Base-by-base conservation (phyloP, 2,888 invertebrate genomes). In the Campoletis raptor region DNA sequence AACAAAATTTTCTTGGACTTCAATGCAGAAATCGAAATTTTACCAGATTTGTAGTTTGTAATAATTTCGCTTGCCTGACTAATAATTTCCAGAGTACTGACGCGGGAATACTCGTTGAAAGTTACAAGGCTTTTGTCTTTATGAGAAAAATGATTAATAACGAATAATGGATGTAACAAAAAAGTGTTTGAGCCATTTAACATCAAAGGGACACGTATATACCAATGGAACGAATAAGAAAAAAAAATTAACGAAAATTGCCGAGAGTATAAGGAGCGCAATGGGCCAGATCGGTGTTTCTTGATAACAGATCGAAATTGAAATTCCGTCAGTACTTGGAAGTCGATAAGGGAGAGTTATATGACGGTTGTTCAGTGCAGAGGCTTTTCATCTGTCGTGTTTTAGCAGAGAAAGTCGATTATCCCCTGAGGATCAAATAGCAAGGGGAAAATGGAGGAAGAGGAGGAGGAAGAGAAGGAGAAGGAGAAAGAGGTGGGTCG, bases 401-500 rank as follows among this genome's bases (percentile, higher is more conserved):
- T 76, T 67, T 78, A 74, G 61, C 72, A 72, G 80, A 83, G 76
- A 81, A 86, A 86, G 87, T 87, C 85, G 83, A 88, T 88, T 88
- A 88, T 85, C 79, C 79, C 67, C 64, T 42, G 67, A 69, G 87
- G 81, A 87, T 87, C 85, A 88, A 88, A 87, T 83, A 74, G 77
- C 80, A 24, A 9, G 42, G 72, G 79, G 21, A 10, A 37, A 9
- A 21, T 30, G 15, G 64, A n/a, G 30, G 48, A 6, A 3, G 18
- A 15, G 37, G 18, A 57, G 76, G 70, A 48, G 48, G 54, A n/a
- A 30, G 76, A 40, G n/a, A 21, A 37, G 37, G 72, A 37, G 37
- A 18, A 45, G 37, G 70, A 40, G 45, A 36, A 10, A 8, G 24
- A 21, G 48, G 21, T 37, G 77, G 66, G 45, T 37, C 52, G 18